These are phyloP conservation scores for Phlogophora meticulosa DNA, from an alignment of 2,888 invertebrate genomes.

Conservation along the genomic window DNA sequence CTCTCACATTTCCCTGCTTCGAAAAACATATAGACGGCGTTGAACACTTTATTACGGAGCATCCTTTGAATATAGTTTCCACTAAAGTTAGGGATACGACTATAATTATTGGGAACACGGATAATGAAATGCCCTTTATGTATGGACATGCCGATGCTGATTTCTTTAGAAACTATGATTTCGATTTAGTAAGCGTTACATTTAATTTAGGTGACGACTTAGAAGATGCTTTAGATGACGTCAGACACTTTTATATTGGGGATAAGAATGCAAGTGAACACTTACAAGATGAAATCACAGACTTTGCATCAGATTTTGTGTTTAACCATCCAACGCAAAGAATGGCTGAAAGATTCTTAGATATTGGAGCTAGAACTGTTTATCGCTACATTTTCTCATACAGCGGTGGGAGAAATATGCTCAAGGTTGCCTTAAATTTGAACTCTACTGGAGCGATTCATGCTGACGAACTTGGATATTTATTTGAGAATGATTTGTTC, in stretches of 20 bases:
- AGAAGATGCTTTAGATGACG: slow-evolving; percentile 14
- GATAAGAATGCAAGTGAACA: slow-evolving; percentile 28
- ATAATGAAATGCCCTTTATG: slow-evolving; percentile 30
- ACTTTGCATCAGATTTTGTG: slow-evolving; percentile 37
- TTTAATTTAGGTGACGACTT: slow-evolving; percentile 33
- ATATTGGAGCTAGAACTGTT: slow-evolving; percentile 33
- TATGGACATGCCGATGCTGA: slow-evolving; percentile 1
- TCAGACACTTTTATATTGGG: slow-evolving; percentile 50
- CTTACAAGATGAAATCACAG: slow-evolving; percentile 13
- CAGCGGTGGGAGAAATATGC: slow-evolving; percentile 27
- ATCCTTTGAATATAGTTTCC: slow-evolving; percentile 32
- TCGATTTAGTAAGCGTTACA: slow-evolving; percentile 9
- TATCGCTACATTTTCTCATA: slow-evolving; percentile 54
- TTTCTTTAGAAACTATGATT: slow-evolving; percentile 20
- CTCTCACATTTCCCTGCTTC: slow-evolving; percentile 26
- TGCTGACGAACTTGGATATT: slow-evolving; percentile 59
- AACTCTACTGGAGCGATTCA: slow-evolving; percentile 49
- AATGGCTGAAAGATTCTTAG: slow-evolving; percentile 38
- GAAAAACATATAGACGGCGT: slow-evolving; percentile 40
- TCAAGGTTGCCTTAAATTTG: slow-evolving; percentile 5
- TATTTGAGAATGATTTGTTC: slow-evolving; percentile 43
- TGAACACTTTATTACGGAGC: slow-evolving; percentile 39
- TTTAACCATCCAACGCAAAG: slow-evolving; percentile 42
- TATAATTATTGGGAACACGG: slow-evolving; percentile 38
- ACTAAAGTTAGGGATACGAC: slow-evolving; percentile 27